A percentile compares a stretch with the other conserved stretches of the same genome.
Conservation (phyloP, 2,888 invertebrate species). For the Tinea pellionella region DNA sequence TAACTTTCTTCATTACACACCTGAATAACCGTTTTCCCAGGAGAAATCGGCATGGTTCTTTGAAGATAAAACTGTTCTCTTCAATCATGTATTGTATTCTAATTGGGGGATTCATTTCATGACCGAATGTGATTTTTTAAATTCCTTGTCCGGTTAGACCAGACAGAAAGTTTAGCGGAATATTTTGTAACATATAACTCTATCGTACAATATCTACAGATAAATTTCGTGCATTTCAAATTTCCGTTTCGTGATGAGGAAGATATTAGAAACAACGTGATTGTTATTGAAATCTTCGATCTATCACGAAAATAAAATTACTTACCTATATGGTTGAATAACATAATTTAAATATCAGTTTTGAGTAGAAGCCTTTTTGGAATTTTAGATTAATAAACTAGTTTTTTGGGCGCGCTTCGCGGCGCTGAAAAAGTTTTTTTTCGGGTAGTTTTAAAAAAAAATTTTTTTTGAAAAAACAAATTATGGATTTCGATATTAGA, state of each 20-base stretch:
- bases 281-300: background rate
- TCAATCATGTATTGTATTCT: background rate
- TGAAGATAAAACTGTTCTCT: background rate
- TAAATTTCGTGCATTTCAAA: background rate
- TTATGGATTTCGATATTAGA: too few species aligned
- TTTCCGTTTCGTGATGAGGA: background rate
- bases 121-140: background rate
- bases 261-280: background rate
- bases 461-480: too few species aligned
- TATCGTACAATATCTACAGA: background rate
- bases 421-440: too few species aligned
- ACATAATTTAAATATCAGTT: background rate
- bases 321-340: too few species aligned
- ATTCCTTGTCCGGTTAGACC: background rate
- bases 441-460: too few species aligned
- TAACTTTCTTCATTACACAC: constrained; percentile 11
- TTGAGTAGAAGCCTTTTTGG: too few species aligned
- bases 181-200: background rate
- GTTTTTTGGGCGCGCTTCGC: too few species aligned
- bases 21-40: background rate
- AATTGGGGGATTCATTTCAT: background rate
- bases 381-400: too few species aligned
- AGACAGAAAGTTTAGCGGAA: background rate
- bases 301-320: constrained; percentile 1
- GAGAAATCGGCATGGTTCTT: constrained; percentile 1